A percentile compares a stretch with the other conserved stretches of the same genome.
Evolutionary conservation across 2,888 invertebrate species (phyloP).

Genomic region (Polyploca ridens): DNA sequence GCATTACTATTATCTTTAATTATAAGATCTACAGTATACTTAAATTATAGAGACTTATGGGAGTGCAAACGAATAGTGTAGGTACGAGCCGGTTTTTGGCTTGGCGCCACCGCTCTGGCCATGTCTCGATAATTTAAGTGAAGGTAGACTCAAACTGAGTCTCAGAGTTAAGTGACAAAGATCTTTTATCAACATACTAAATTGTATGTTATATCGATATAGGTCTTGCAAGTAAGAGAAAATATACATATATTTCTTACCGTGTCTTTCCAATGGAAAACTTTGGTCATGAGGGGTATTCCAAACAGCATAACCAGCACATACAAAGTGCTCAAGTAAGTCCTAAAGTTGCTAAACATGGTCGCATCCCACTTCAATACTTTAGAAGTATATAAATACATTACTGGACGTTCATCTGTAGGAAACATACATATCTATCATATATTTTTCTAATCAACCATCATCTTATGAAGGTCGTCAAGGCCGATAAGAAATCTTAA

Average conservation of each 20-base stretch:
- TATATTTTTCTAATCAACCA: neutral
- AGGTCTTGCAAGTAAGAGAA: too few relatives aligned
- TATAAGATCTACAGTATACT: constrained; percentile 11
- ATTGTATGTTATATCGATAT: too few relatives aligned
- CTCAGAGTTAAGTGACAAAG: too few relatives aligned
- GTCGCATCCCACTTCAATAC: constrained; percentile 89
- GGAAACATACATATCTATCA: constrained; percentile 20
- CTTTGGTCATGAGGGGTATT: constrained; percentile 88
- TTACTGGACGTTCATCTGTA: constrained; percentile 90
- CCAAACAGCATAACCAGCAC: constrained; percentile 88
- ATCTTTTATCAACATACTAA: too few relatives aligned
- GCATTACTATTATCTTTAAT: constrained; percentile 86
- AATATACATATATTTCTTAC: constrained; percentile 52
- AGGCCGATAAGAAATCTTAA: too few relatives aligned
- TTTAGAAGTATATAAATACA: constrained; percentile 89
- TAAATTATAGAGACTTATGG: neutral
- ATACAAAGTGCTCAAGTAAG: constrained; percentile 89
- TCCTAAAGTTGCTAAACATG: constrained; percentile 89
- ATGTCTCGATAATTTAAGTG: too few relatives aligned
- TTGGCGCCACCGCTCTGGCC: too few relatives aligned
- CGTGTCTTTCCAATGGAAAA: constrained; percentile 88
- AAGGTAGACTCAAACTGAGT: too few relatives aligned
- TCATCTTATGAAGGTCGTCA: neutral
- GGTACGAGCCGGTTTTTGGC: too few relatives aligned
- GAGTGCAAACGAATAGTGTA: too few relatives aligned